Base-by-base conservation (phyloP, 2,797 vertebrate species). In the Alosa sapidissima region DNA sequence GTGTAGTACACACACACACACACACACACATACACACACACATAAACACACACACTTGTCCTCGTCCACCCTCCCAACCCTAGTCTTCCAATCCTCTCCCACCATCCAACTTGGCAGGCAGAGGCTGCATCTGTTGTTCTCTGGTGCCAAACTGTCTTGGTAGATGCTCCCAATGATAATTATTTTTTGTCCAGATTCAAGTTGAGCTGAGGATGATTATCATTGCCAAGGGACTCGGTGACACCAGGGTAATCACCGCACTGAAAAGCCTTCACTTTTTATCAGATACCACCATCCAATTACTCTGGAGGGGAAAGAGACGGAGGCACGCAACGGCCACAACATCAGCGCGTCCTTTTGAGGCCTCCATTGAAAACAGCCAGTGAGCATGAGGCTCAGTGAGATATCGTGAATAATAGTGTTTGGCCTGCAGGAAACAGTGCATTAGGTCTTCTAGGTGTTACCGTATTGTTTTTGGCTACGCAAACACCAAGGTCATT, bases 201-300 rank as follows among this genome's bases (percentile, higher is more conserved):
- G 84, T 87, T 86, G 87, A 86, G 58, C 51, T 68, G 41, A 86
- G 81, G 75, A 87, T 90, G 88, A 89, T 90, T 90, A 85, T 89
- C 85, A 85, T 89, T 91, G 88, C 82, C 88, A 81, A 58, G 87
- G 87, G 89, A 87, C 86, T 83, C 85, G 84, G 91, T 91, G 86
- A 90, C 85, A 86, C 86, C 83, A 81, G 86, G 81, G 86, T 89
- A 90, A 91, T 93, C 84, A 85, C 83, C 81, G 52, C 54, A 47
- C 65, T 89, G 88, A 92, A 89, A 89, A 48, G 36, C 82, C 89
- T 87, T 86, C 81, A 85, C 84, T 82, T 82, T 41, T 85, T 85
- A 82, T 36, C 81, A 87, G 87, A 85, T 81, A 8, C 81, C 83
- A 83, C 19, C 33, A 52, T 81, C 47, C 82, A 47, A 54, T 75